These are phyloP conservation scores for Sus scrofa DNA, from an alignment of 2,113 vertebrate genomes.

Conservation along the genomic window T2T-Sscrofa CM000817.6:140661501-140662000, in stretches of 20 bases:
- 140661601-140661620: neutral
- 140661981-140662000: neutral
- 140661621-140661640: neutral
- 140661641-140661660: neutral
- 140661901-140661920: neutral
- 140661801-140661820: fast-evolving
- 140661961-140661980: neutral
- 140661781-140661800: neutral
- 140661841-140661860: neutral
- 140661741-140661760: neutral
- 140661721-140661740: neutral
- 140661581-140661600: conserved; percentile 8
- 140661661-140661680: no score
- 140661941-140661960: neutral
- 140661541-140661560: neutral
- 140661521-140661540: conserved; percentile 5
- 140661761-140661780: neutral
- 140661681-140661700: neutral
- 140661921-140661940: neutral
- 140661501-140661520: conserved; percentile 31
- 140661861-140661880: neutral
- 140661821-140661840: neutral
- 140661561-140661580: neutral
- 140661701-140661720: neutral
- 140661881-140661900: neutral